phyloP scores from a whole-genome alignment of 2,888 invertebrate species.

The Melinaea marsaeus region DNA sequence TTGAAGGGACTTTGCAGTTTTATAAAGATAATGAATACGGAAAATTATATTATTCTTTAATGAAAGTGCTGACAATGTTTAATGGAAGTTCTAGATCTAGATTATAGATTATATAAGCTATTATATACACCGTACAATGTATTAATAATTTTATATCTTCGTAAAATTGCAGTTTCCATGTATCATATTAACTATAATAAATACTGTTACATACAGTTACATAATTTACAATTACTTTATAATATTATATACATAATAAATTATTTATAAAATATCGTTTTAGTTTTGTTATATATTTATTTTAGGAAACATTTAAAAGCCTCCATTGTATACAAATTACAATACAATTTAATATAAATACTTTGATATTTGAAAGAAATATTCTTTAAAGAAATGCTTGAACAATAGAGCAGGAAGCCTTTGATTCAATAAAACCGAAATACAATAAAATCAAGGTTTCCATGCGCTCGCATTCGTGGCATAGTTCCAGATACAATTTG shows the following conservation, averaged over 20 bases:
- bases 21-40: conserved; percentile 15
- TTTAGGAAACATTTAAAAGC: too few relatives aligned
- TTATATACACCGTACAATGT: too few relatives aligned
- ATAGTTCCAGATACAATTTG: conserved; percentile 26
- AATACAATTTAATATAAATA: background rate
- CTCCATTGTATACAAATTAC: too few relatives aligned
- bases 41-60: conserved; percentile 11
- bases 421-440: conserved; percentile 22
- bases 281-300: too few relatives aligned
- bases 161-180: too few relatives aligned
- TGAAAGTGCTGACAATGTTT: conserved; percentile 17
- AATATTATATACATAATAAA: too few relatives aligned
- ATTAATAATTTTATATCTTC: too few relatives aligned
- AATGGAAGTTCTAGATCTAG: background rate
- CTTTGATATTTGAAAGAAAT: conserved; percentile 1
- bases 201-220: too few relatives aligned
- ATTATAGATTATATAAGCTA: too few relatives aligned
- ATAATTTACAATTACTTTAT: too few relatives aligned
- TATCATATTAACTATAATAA: too few relatives aligned
- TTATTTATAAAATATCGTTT: too few relatives aligned
- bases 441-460: conserved; percentile 21
- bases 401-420: conserved; percentile 4
- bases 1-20: conserved; percentile 14
- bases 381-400: background rate
- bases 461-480: conserved; percentile 24